A percentile compares a stretch with the other conserved stretches of the same genome.
Conservation (phyloP, 2,888 invertebrate species). For the Notodonta dromedarius region DNA sequence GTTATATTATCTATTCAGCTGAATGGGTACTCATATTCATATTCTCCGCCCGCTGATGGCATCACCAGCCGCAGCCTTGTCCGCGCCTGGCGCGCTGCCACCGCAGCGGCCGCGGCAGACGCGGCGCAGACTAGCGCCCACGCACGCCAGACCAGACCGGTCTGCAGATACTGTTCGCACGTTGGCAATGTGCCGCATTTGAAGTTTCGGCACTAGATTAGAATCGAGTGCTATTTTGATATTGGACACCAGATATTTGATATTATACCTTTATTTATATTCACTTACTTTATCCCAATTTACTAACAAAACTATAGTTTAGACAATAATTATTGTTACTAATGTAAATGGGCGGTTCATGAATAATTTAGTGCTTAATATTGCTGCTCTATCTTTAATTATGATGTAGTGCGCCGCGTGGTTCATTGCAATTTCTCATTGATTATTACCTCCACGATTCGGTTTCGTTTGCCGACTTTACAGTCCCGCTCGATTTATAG, state of each 20-base stretch:
- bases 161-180: slow-evolving; percentile 13
- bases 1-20: not conserved
- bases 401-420: slow-evolving; percentile 8
- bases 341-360: slow-evolving; percentile 25
- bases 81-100: slow-evolving; percentile 8
- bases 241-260: too few relatives aligned
- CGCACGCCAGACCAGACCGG: slow-evolving; percentile 11
- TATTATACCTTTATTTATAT: too few relatives aligned
- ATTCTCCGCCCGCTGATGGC: slow-evolving; percentile 4
- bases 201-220: not conserved
- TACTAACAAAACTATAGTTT: too few relatives aligned
- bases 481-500: not conserved
- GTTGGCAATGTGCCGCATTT: slow-evolving; percentile 17
- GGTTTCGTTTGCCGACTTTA: not conserved
- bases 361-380: slow-evolving; percentile 37
- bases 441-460: slow-evolving; percentile 1
- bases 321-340: not conserved
- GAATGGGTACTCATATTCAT: not conserved
- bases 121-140: slow-evolving; percentile 36
- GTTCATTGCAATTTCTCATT: slow-evolving; percentile 2
- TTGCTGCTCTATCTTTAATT: slow-evolving; percentile 22
- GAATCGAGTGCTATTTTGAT: too few relatives aligned
- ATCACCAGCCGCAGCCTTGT: slow-evolving; percentile 8
- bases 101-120: slow-evolving; percentile 10
- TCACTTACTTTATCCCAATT: too few relatives aligned